Evolutionary conservation across 2,797 vertebrate species (phyloP).

Genomic region (Eulemur mongoz): DNA sequence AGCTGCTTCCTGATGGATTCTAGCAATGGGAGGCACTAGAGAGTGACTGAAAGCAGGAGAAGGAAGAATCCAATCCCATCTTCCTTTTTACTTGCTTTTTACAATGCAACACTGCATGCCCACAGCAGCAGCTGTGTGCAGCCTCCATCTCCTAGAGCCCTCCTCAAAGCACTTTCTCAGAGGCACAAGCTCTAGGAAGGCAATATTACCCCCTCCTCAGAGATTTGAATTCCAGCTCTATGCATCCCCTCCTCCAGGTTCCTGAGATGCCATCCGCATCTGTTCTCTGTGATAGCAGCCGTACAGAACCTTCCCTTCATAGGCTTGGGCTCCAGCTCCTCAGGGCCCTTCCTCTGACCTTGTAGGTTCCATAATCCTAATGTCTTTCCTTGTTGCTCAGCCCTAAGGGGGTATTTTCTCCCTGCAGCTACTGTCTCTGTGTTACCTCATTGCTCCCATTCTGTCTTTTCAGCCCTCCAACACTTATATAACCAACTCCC

Average conservation of each 20-base stretch:
- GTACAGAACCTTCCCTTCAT: background rate
- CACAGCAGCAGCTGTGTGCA: rapidly evolving
- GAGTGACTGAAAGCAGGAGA: background rate
- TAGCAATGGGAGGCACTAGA: background rate
- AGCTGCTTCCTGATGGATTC: background rate
- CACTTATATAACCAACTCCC: background rate
- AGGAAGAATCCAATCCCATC: background rate
- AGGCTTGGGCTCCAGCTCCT: background rate
- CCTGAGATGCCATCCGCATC: background rate
- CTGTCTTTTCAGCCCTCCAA: background rate
- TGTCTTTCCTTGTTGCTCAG: background rate
- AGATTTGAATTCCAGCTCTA: background rate
- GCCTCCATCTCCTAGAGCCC: background rate
- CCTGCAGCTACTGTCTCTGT: background rate
- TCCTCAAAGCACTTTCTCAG: background rate
- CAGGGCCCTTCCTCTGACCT: background rate
- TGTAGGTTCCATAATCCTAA: too few relatives aligned
- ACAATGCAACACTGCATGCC: background rate
- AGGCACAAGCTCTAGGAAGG: background rate
- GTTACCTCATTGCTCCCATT: background rate
- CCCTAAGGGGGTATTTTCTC: background rate
- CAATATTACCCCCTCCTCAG: background rate
- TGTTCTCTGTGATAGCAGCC: background rate
- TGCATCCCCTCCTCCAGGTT: background rate
- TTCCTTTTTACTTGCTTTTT: background rate